Conservation (phyloP, 2,888 invertebrate species). For the Tachina grossa region DNA sequence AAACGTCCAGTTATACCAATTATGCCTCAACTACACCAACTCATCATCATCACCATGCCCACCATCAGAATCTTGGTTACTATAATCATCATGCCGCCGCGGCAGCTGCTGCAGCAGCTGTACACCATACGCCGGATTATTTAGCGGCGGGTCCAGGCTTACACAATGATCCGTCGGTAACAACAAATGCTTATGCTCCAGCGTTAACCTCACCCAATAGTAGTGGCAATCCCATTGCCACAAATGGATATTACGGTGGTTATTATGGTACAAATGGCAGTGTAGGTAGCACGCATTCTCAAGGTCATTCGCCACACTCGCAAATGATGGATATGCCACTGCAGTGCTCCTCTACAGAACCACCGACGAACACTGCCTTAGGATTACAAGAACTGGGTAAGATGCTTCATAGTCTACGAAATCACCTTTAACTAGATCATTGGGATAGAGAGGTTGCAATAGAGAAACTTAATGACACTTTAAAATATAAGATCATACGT, state of each 20-base stretch:
- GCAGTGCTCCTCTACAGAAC: slow-evolving; percentile 82
- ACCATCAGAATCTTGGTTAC: slow-evolving; percentile 80
- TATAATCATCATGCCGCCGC: slow-evolving; percentile 79
- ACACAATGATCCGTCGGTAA: slow-evolving; percentile 75
- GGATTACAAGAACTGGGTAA: slow-evolving; percentile 83
- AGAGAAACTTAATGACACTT: too few relatives aligned
- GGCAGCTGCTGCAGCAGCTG: slow-evolving; percentile 77
- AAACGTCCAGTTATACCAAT: slow-evolving; percentile 78
- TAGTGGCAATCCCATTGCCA: slow-evolving; percentile 73
- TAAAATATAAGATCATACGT: too few relatives aligned
- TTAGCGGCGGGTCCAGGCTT: slow-evolving; percentile 78
- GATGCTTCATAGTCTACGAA: slow-evolving; percentile 9
- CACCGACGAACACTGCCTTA: slow-evolving; percentile 82
- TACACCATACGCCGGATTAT: slow-evolving; percentile 79
- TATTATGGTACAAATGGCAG: slow-evolving; percentile 81
- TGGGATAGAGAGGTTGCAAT: too few relatives aligned
- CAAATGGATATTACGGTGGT: slow-evolving; percentile 80
- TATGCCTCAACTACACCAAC: slow-evolving; percentile 77
- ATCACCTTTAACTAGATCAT: too few relatives aligned
- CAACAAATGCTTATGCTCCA: slow-evolving; percentile 77
- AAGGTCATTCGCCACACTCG: slow-evolving; percentile 80
- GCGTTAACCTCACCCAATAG: slow-evolving; percentile 77
- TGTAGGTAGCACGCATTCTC: slow-evolving; percentile 79
- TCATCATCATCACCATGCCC: slow-evolving; percentile 77
- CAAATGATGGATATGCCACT: slow-evolving; percentile 83